A percentile compares a stretch with the other conserved stretches of the same genome.
phyloP scores from a whole-genome alignment of 2,888 invertebrate genomes.

The Philonicus albiceps region DNA sequence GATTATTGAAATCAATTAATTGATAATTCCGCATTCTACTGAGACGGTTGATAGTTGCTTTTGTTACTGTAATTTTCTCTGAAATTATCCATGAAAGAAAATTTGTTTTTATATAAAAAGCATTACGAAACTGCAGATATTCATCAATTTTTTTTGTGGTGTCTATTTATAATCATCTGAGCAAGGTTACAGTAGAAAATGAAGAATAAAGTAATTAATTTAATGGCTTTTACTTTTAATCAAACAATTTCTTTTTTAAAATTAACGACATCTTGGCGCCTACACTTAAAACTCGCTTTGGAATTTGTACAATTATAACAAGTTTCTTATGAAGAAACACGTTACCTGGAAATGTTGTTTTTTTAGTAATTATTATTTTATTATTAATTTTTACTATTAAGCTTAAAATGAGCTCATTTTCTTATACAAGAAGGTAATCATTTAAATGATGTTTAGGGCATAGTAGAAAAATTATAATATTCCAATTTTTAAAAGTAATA shows the following conservation, averaged over 20 bases:
- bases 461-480: no score
- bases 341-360: no score
- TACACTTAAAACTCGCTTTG: no score
- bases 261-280: no score
- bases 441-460: no score
- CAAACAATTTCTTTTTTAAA: no score
- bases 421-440: no score
- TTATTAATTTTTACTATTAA: not conserved
- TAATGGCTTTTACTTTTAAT: not conserved
- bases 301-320: no score
- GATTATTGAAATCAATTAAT: not conserved
- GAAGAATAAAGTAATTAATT: not conserved
- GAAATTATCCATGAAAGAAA: not conserved
- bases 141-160: not conserved
- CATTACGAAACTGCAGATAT: not conserved
- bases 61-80: not conserved
- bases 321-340: no score
- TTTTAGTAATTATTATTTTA: no score
- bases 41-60: not conserved
- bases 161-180: not conserved
- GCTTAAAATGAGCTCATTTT: no score
- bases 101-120: not conserved
- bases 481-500: no score
- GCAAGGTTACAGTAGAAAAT: not conserved
- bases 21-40: not conserved